Conservation (phyloP, 2,113 vertebrate genomes). For the Tonatia bakeri region DNA sequence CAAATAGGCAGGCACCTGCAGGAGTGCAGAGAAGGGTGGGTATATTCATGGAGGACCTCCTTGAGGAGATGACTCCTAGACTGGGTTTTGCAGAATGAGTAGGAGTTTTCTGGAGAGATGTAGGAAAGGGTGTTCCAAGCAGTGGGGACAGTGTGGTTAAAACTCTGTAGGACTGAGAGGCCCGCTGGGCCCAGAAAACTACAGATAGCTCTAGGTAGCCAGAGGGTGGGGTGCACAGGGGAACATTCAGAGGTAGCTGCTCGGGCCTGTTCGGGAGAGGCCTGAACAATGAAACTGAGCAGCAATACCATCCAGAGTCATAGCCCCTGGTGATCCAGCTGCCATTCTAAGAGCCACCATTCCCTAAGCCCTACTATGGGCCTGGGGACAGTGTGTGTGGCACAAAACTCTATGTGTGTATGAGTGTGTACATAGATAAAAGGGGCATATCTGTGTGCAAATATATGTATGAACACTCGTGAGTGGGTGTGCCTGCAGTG, state of each 20-base stretch:
- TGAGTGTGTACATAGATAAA: background rate
- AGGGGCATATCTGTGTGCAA: background rate
- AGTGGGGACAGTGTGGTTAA: background rate
- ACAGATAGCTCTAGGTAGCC: too few species aligned
- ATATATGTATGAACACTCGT: rapidly evolving
- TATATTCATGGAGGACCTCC: background rate
- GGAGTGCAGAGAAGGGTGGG: background rate
- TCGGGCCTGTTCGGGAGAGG: background rate
- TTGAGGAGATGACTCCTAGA: background rate
- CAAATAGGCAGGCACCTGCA: background rate
- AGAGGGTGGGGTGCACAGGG: rapidly evolving
- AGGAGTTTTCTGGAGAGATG: background rate
- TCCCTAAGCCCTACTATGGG: rapidly evolving
- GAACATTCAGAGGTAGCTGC: background rate
- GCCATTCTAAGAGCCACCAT: background rate
- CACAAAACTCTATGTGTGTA: rapidly evolving
- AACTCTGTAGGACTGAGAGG: background rate
- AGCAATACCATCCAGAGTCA: background rate
- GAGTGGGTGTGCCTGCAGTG: background rate
- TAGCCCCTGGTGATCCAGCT: background rate
- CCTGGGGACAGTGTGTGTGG: too few species aligned
- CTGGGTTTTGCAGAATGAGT: background rate
- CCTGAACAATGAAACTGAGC: background rate
- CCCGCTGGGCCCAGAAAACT: background rate
- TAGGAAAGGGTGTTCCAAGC: background rate